These are phyloP conservation scores for Borostomias antarcticus DNA, from an alignment of 2,797 vertebrate genomes.

Conservation along the genomic window DNA sequence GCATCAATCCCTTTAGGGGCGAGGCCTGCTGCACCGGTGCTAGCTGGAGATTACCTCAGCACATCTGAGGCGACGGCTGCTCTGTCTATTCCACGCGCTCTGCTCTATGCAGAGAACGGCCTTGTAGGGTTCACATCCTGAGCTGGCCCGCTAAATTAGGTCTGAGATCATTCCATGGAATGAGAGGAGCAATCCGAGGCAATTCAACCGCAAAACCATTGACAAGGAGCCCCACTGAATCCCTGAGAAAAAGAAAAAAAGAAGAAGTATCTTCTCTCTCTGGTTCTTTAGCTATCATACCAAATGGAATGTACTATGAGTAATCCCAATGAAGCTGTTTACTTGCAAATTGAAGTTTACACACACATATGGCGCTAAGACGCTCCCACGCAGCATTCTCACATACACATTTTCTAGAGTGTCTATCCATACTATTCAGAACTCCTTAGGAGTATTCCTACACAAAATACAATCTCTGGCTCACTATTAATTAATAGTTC, in stretches of 20 bases:
- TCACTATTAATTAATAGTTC: slow-evolving; percentile 22
- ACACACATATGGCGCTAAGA: slow-evolving; percentile 75
- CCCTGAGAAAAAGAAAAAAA: slow-evolving; percentile 62
- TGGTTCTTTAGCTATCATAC: slow-evolving; percentile 75
- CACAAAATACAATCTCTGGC: slow-evolving; percentile 48
- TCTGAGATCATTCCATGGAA: slow-evolving; percentile 82
- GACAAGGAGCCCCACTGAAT: slow-evolving; percentile 78
- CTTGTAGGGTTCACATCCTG: slow-evolving; percentile 80
- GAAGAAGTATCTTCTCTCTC: no score
- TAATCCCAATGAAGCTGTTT: slow-evolving; percentile 81
- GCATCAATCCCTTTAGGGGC: slow-evolving; percentile 97
- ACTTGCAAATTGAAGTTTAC: slow-evolving; percentile 76
- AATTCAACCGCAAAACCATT: slow-evolving; percentile 77
- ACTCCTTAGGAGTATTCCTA: slow-evolving; percentile 39
- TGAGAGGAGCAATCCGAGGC: slow-evolving; percentile 72
- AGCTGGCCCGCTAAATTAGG: slow-evolving; percentile 87
- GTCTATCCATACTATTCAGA: slow-evolving; percentile 57
- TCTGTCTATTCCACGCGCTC: slow-evolving; percentile 85
- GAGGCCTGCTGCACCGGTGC: slow-evolving; percentile 88
- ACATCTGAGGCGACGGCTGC: slow-evolving; percentile 86
- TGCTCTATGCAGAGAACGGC: slow-evolving; percentile 78
- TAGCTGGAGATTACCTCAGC: slow-evolving; percentile 91
- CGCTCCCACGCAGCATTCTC: slow-evolving; percentile 79
- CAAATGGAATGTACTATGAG: slow-evolving; percentile 77
- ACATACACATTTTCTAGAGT: slow-evolving; percentile 63